Percentiles rank a stretch among this genome's conserved stretches.
These are phyloP conservation scores for Leptoteleia sp. DNA, from an alignment of 1,140 invertebrate species.

Conservation along the genomic window DNA sequence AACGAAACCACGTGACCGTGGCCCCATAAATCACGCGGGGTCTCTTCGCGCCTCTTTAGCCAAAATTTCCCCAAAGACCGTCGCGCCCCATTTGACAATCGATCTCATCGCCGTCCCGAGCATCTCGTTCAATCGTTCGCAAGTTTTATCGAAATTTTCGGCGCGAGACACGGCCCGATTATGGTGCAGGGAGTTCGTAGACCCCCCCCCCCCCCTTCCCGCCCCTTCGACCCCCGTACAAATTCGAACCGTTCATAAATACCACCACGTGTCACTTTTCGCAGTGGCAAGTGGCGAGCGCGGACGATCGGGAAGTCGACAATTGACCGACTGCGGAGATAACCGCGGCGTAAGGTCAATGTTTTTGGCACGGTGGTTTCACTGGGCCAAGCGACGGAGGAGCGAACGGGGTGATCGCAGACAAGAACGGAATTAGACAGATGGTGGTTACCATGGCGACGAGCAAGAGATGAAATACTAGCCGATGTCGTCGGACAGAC, in stretches of 20 bases:
- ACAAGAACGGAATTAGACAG: conserved; percentile 59
- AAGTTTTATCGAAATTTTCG: no score
- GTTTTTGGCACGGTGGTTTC: conserved; percentile 64
- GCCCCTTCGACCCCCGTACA: no score
- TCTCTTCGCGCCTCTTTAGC: no score
- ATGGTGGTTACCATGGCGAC: conserved; percentile 62
- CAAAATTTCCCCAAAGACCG: conserved; percentile 1
- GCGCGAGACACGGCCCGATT: conserved; percentile 29
- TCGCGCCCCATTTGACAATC: conserved; percentile 17
- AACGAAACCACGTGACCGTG: no score
- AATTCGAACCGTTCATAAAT: no score
- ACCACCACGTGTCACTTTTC: conserved; percentile 33
- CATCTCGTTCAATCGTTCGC: not conserved
- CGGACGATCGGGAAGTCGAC: conserved; percentile 47
- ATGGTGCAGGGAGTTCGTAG: no score
- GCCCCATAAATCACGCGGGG: no score
- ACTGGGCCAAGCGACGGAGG: conserved; percentile 39
- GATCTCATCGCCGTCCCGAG: conserved; percentile 9
- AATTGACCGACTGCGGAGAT: conserved; percentile 64
- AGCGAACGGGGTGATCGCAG: conserved; percentile 44
- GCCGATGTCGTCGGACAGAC: conserved; percentile 49
- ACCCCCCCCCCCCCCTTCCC: no score
- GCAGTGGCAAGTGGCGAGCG: conserved; percentile 30
- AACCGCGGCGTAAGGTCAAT: conserved; percentile 62
- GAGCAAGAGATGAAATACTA: conserved; percentile 58